phyloP scores from a whole-genome alignment of 2,797 vertebrate genomes.

The Melanotaenia nigrans region DNA sequence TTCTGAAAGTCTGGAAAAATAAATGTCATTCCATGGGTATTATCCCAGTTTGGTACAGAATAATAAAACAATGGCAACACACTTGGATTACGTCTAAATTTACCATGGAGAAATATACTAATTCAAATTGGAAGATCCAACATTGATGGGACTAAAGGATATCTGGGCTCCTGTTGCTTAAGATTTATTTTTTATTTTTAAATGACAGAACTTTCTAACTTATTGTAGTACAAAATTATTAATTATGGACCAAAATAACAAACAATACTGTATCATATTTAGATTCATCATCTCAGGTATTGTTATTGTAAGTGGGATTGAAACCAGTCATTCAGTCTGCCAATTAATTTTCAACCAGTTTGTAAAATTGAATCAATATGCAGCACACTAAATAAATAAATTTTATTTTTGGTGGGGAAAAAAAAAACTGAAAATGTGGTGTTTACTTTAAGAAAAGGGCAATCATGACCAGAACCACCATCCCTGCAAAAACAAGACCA shows the following conservation, averaged over 20 bases:
- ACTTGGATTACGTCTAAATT: not conserved
- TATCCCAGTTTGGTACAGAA: not conserved
- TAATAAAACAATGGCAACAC: not conserved
- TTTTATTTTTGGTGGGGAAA: too few relatives aligned
- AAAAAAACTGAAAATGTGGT: not conserved
- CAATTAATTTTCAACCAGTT: not conserved
- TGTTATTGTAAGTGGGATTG: not conserved
- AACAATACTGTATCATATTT: not conserved
- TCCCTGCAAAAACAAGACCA: not conserved
- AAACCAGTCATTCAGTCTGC: not conserved
- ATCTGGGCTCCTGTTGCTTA: not conserved
- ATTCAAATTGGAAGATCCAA: not conserved
- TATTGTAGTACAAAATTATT: not conserved
- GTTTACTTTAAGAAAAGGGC: not conserved
- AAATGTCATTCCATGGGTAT: slow-evolving; percentile 5
- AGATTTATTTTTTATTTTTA: not conserved
- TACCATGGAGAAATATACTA: not conserved
- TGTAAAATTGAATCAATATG: not conserved
- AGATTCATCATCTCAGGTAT: not conserved
- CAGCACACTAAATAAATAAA: too few relatives aligned
- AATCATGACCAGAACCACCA: too few relatives aligned
- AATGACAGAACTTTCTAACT: not conserved
- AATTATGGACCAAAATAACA: slow-evolving; percentile 3
- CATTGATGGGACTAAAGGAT: not conserved
- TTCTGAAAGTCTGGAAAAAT: not conserved